Evolutionary conservation across 2,888 invertebrate genomes (phyloP).

Genomic region (Venusia cambrica): DNA sequence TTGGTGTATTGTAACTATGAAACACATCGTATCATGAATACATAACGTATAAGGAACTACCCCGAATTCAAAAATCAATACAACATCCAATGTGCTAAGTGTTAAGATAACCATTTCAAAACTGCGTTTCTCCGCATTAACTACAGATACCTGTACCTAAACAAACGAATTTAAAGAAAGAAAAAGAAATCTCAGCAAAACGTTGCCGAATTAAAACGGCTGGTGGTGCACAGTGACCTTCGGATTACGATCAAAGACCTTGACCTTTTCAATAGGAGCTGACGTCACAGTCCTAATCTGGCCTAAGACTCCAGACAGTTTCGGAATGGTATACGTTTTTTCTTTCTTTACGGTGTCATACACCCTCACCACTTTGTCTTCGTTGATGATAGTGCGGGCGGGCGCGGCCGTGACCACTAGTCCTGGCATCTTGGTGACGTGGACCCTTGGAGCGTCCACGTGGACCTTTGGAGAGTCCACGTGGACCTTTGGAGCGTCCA

Average conservation of each 20-base stretch:
- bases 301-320: constrained; percentile 49
- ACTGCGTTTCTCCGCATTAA: too few species aligned
- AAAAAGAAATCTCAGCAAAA: too few species aligned
- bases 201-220: constrained; percentile 39
- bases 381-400: constrained; percentile 42
- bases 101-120: too few species aligned
- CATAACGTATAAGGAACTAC: too few species aligned
- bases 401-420: constrained; percentile 69
- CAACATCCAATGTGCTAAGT: too few species aligned
- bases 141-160: too few species aligned
- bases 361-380: constrained; percentile 65
- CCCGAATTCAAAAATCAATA: too few species aligned
- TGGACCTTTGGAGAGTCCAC: too few species aligned
- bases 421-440: constrained; percentile 48
- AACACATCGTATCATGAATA: too few species aligned
- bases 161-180: too few species aligned
- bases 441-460: constrained; percentile 35
- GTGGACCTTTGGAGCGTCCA: too few species aligned
- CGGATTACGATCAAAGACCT: constrained; percentile 53
- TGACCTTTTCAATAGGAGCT: constrained; percentile 53
- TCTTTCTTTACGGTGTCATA: constrained; percentile 66
- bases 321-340: constrained; percentile 63
- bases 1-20: too few species aligned
- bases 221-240: constrained; percentile 57
- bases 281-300: constrained; percentile 21